Base-by-base conservation (phyloP, 2,888 invertebrate species). In the Malacosoma neustria region DNA sequence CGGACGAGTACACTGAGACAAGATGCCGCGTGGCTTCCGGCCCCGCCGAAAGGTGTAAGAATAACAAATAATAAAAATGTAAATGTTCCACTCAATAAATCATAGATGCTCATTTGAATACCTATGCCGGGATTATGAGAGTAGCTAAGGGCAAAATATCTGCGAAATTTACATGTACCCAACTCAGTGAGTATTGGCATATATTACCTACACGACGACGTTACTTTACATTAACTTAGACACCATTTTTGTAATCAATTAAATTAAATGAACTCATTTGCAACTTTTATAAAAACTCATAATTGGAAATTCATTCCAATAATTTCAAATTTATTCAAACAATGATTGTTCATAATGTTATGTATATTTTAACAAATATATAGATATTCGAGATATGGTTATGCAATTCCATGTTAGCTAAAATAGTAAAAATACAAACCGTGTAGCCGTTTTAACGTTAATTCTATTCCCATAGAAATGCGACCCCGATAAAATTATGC, bases 31-130 rank as follows among this genome's bases (percentile, higher is more conserved):
- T 81, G 82, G 76, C 84, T 84, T 81, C 85, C 84, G 80, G 79
- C 81, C 82, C 79, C 61, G 68, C 53, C 64, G 64, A 74, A 76
- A 79, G 75, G 76, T 77, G 76, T 74, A 85, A 86, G 77, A 87
- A 87, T 86, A 87, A 87, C 86, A 87, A 87, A 87, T 86, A 87
- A 86, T 87, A 85, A 86, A 86, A 85, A 86, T 87, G 86, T 73
- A 76, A 86, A 87, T 86, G 80, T 82, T 84, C 86, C 86, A 87
- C 87, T 87, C 86, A 82, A 87, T 86, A 87, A 87, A 87, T 86
- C 86, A 87, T 80, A 77, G 74, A 73, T 57, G 63, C 81, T 85
- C 82, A 85, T 86, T 84, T 85, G 82, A 81, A 85, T 85, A 79
- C 77, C 64, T 79, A 80, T 82, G 58, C 69, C 61, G 65, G 74